A percentile compares a stretch with the other conserved stretches of the same genome.
Evolutionary conservation across 2,797 vertebrate species (phyloP).

Genomic region (Argentina silus): DNA sequence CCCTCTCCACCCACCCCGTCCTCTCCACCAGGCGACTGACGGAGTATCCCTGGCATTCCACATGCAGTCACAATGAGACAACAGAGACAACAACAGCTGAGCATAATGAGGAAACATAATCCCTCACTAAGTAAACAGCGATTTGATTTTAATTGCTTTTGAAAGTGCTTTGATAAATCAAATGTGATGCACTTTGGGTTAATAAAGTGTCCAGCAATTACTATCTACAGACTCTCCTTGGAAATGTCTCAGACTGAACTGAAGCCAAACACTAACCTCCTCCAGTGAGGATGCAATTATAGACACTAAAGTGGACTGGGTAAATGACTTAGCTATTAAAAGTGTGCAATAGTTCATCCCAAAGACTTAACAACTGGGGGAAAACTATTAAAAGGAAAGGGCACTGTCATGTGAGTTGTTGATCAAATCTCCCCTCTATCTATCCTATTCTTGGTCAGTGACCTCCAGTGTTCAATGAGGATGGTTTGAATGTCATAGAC

Average conservation of each 20-base stretch:
- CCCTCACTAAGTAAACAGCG: conserved; percentile 64
- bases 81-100: conserved; percentile 73
- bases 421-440: conserved; percentile 37
- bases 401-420: conserved; percentile 2
- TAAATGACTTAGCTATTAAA: not conserved
- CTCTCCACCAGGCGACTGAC: conserved; percentile 68
- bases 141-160: conserved; percentile 70
- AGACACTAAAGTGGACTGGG: not conserved
- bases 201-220: not conserved
- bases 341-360: not conserved
- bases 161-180: not conserved
- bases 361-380: not conserved
- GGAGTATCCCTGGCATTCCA: conserved; percentile 72
- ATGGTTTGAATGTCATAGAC: conserved; percentile 58
- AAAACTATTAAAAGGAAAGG: not conserved
- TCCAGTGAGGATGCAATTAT: not conserved
- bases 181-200: not conserved
- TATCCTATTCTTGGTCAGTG: conserved; percentile 33
- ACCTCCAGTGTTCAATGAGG: conserved; percentile 45
- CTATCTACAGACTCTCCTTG: too few relatives aligned
- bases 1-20: conserved; percentile 56
- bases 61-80: conserved; percentile 69
- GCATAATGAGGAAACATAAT: conserved; percentile 64
- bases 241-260: not conserved
- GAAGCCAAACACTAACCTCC: not conserved